Percentiles rank a stretch among this genome's conserved stretches.
These are phyloP conservation scores for Mycalesis mineus DNA, from an alignment of 2,888 invertebrate genomes.

Conservation along the genomic window DNA sequence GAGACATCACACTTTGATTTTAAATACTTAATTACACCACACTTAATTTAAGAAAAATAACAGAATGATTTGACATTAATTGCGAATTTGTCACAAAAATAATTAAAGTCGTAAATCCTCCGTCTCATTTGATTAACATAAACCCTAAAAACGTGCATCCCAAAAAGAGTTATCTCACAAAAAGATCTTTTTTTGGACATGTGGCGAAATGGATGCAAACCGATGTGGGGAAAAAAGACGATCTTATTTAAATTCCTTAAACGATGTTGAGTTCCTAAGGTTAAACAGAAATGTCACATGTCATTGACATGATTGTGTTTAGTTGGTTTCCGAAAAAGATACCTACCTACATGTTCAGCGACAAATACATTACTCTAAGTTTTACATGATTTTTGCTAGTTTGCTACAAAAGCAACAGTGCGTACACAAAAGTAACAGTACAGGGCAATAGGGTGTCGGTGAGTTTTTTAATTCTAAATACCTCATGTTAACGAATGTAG, in stretches of 20 bases:
- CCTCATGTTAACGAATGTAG: no score
- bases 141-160: background rate
- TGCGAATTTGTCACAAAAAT: background rate
- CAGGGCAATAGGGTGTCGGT: no score
- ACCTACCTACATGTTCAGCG: background rate
- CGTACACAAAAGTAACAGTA: no score
- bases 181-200: background rate
- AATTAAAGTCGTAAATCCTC: background rate
- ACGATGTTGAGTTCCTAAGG: constrained; percentile 12
- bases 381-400: no score
- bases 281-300: constrained; percentile 29
- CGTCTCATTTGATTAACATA: background rate
- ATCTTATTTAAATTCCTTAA: constrained; percentile 15
- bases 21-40: background rate
- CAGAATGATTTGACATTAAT: background rate
- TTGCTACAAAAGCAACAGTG: no score
- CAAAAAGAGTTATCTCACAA: background rate
- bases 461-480: no score
- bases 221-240: background rate
- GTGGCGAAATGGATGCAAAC: background rate
- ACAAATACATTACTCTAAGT: background rate
- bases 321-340: background rate
- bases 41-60: background rate
- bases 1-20: no score
- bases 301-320: constrained; percentile 27